Conservation (phyloP, 2,888 invertebrate species). For the Hartigia nigra region DNA sequence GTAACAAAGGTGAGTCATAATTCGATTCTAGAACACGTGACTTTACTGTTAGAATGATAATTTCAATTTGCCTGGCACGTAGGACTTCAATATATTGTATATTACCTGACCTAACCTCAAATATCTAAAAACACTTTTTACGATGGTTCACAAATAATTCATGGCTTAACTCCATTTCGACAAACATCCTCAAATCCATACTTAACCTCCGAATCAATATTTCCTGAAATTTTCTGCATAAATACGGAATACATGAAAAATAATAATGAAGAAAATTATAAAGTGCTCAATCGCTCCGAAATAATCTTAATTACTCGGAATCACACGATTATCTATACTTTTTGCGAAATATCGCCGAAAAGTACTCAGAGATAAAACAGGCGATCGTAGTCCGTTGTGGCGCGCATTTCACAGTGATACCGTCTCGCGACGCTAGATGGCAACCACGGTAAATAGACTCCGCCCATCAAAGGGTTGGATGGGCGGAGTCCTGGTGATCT, state of each 20-base stretch:
- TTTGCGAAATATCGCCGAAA: neutral
- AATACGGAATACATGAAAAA: neutral
- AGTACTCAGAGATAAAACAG: neutral
- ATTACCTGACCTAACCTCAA: slow-evolving; percentile 40
- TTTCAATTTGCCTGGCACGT: neutral
- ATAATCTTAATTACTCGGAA: neutral
- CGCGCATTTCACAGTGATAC: slow-evolving; percentile 22
- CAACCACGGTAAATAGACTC: slow-evolving; percentile 38
- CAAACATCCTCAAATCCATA: neutral
- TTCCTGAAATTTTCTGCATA: neutral
- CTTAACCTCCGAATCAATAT: neutral
- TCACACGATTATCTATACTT: neutral
- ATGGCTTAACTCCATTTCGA: neutral
- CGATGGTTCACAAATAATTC: neutral
- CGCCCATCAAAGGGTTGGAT: slow-evolving; percentile 33
- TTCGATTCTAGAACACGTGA: neutral
- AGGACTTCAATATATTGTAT: neutral
- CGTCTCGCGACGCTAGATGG: slow-evolving; percentile 50
- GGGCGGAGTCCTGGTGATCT: slow-evolving; percentile 64
- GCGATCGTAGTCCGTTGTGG: slow-evolving; percentile 21
- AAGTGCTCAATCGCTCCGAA: neutral
- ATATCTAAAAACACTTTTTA: slow-evolving; percentile 2
- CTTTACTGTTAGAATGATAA: neutral
- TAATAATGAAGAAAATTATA: neutral
- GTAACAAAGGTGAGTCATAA: neutral